A percentile compares a stretch with the other conserved stretches of the same genome.
These are phyloP conservation scores for Ptilonorhynchus violaceus DNA, from an alignment of 2,113 vertebrate genomes.

Conservation along the genomic window DNA sequence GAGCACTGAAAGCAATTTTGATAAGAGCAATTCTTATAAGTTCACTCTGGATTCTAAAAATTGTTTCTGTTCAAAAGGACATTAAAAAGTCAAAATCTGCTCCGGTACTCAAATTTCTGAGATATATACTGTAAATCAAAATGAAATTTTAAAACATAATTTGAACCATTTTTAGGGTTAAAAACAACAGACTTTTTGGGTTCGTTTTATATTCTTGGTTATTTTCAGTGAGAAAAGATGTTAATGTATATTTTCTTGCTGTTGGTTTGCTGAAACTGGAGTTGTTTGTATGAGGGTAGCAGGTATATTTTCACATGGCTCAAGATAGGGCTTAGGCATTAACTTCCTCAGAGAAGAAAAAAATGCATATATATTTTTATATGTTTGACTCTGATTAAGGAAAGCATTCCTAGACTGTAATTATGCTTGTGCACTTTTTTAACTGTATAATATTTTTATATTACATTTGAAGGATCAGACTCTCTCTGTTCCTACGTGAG, in stretches of 20 bases:
- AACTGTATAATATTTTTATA: neutral
- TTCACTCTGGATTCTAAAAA: neutral
- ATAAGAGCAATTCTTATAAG: neutral
- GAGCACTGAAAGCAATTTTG: neutral
- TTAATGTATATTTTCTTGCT: neutral
- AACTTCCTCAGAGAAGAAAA: neutral
- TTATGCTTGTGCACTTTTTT: neutral
- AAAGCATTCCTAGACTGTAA: neutral
- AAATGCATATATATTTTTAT: neutral
- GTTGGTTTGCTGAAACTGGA: neutral
- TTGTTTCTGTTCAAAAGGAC: neutral
- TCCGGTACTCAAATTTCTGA: neutral
- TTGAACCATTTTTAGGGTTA: neutral
- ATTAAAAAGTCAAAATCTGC: neutral
- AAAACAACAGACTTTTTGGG: neutral
- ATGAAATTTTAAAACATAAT: neutral
- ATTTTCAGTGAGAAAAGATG: neutral
- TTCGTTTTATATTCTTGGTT: neutral
- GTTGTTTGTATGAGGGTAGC: neutral
- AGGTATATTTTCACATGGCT: neutral
- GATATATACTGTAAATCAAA: neutral
- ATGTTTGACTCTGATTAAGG: neutral
- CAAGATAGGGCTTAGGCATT: neutral
- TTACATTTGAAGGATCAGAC: neutral
- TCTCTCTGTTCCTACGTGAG: neutral